These are phyloP conservation scores for Nothobranchius kuhntae DNA, from an alignment of 2,113 vertebrate species.

Conservation along the genomic window DNA sequence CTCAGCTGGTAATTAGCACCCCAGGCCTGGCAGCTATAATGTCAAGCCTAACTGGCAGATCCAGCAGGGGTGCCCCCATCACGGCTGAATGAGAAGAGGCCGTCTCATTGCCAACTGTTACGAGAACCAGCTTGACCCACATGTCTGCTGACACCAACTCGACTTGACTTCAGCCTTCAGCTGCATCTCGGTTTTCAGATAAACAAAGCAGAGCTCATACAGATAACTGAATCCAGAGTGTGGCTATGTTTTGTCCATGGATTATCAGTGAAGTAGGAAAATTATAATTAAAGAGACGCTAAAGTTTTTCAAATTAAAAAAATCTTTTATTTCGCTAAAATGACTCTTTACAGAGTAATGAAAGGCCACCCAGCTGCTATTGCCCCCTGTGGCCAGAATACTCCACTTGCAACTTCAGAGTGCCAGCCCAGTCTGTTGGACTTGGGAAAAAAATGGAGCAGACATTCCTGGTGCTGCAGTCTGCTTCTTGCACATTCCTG, in stretches of 20 bases:
- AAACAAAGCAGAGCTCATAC: background rate
- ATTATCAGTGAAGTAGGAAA: background rate
- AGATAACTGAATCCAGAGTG: background rate
- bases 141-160: background rate
- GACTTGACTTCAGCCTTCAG: background rate
- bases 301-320: too few relatives aligned
- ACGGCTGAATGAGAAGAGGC: background rate
- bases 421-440: too few relatives aligned
- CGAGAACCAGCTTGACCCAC: background rate
- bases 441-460: too few relatives aligned
- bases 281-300: too few relatives aligned
- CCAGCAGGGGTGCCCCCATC: background rate
- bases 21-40: background rate
- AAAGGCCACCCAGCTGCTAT: too few relatives aligned
- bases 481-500: too few relatives aligned
- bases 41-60: background rate
- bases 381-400: too few relatives aligned
- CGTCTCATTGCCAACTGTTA: background rate
- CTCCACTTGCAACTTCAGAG: too few relatives aligned
- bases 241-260: background rate
- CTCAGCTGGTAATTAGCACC: background rate
- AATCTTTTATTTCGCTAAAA: too few relatives aligned
- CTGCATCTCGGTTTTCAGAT: background rate
- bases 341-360: too few relatives aligned
- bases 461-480: too few relatives aligned